These are phyloP conservation scores for Caradrina kadenii DNA, from an alignment of 2,888 invertebrate species.

Conservation along the genomic window DNA sequence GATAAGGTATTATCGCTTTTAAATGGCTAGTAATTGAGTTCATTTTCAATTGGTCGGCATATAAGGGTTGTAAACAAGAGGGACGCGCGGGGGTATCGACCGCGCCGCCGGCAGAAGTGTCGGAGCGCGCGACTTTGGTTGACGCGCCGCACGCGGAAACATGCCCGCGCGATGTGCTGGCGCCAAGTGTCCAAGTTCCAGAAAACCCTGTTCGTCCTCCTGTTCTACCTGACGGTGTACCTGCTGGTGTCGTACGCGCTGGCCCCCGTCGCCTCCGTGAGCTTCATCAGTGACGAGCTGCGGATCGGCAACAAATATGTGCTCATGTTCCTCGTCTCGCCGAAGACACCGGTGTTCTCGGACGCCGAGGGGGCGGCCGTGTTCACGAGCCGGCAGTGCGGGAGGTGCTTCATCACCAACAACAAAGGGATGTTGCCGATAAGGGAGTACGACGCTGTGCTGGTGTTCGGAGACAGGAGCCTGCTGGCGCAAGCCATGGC, in stretches of 20 bases:
- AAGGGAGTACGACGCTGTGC: constrained; percentile 77
- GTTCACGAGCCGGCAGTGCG: constrained; percentile 71
- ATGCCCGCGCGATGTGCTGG: constrained; percentile 74
- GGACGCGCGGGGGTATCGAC: constrained; percentile 74
- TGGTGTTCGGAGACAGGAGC: constrained; percentile 66
- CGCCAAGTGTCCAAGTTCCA: constrained; percentile 74
- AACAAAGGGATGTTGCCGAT: constrained; percentile 78
- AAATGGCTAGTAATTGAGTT: neutral
- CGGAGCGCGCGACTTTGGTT: constrained; percentile 67
- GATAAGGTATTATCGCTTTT: constrained; percentile 24
- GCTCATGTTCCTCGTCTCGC: constrained; percentile 73
- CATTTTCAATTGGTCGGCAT: constrained; percentile 28
- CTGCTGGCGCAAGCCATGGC: constrained; percentile 64
- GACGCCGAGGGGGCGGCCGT: constrained; percentile 76
- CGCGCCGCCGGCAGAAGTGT: constrained; percentile 72
- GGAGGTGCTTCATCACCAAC: constrained; percentile 77
- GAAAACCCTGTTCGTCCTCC: constrained; percentile 68
- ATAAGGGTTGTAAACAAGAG: constrained; percentile 56
- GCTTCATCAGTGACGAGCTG: constrained; percentile 73
- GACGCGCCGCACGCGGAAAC: constrained; percentile 63
- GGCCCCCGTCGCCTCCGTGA: constrained; percentile 65
- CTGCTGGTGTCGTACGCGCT: constrained; percentile 69
- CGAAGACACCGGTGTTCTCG: constrained; percentile 65
- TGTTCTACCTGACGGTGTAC: constrained; percentile 72
- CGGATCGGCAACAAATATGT: constrained; percentile 75